Conservation (phyloP, 92 coral and sea anemone genomes). For the Epizoanthus stellaris region DNA sequence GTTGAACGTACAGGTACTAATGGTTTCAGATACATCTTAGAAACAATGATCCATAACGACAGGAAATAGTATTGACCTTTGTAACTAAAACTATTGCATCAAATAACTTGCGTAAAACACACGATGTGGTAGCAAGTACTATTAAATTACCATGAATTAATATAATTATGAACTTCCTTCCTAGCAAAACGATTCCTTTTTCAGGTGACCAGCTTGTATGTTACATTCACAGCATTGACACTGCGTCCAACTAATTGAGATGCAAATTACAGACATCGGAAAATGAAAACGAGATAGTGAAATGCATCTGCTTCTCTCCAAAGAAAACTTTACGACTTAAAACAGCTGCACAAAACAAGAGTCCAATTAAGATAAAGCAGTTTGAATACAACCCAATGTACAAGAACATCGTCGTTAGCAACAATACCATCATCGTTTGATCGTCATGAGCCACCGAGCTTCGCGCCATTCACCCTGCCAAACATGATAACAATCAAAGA, state of each 20-base stretch:
- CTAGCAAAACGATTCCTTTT: not conserved
- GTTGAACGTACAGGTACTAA: too few species aligned
- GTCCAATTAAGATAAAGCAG: constrained; percentile 8
- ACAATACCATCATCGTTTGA: too few species aligned
- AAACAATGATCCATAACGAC: too few species aligned
- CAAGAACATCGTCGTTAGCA: not conserved
- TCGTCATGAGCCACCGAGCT: too few species aligned
- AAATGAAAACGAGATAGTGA: not conserved
- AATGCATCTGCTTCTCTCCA: not conserved
- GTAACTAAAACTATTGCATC: constrained; percentile 3
- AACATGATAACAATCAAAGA: too few species aligned
- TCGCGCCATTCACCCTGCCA: too few species aligned
- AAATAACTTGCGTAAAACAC: not conserved
- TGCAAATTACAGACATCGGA: constrained; percentile 2
- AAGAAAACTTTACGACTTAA: not conserved
- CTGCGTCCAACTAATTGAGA: not conserved
- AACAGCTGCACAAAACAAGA: constrained; percentile 9
- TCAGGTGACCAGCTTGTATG: not conserved
- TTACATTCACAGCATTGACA: not conserved
- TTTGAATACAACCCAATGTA: not conserved
- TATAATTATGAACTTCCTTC: not conserved
- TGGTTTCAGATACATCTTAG: too few species aligned
- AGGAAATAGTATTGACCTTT: not conserved
- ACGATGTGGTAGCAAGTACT: not conserved
- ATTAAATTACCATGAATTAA: not conserved